Percentiles rank a stretch among this genome's conserved stretches.
These are phyloP conservation scores for Perodicticus potto DNA, from an alignment of 2,797 vertebrate species.

Conservation along the genomic window DNA sequence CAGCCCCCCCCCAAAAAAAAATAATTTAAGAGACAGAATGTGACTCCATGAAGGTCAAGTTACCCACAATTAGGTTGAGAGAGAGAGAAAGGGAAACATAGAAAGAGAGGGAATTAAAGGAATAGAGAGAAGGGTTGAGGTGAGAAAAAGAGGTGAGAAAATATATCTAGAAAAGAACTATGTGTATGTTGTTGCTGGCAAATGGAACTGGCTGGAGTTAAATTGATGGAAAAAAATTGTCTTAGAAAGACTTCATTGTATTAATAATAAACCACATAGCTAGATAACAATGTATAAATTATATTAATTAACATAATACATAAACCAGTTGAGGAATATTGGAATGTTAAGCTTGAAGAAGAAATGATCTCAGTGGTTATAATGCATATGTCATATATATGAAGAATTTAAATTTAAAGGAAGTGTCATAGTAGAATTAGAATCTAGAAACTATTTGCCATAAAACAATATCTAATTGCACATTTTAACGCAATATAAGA, in stretches of 20 bases:
- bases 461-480: not conserved
- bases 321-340: not conserved
- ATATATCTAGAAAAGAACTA: not conserved
- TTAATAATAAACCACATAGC: not conserved
- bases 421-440: not conserved
- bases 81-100: not conserved
- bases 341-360: not conserved
- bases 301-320: not conserved
- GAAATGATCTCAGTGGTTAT: not conserved
- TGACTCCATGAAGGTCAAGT: not conserved
- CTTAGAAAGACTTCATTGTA: not conserved
- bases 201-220: not conserved
- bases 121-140: not conserved
- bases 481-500: not conserved
- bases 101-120: not conserved
- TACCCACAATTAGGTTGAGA: not conserved
- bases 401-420: not conserved
- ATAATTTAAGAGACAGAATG: not conserved
- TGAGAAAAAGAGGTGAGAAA: not conserved
- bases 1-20: not conserved
- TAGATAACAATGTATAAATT: not conserved
- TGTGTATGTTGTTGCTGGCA: not conserved
- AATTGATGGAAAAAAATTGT: not conserved
- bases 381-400: not conserved
- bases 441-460: not conserved